Evolutionary conservation across 2,888 invertebrate species (phyloP).

Genomic region (Plebejus argus): DNA sequence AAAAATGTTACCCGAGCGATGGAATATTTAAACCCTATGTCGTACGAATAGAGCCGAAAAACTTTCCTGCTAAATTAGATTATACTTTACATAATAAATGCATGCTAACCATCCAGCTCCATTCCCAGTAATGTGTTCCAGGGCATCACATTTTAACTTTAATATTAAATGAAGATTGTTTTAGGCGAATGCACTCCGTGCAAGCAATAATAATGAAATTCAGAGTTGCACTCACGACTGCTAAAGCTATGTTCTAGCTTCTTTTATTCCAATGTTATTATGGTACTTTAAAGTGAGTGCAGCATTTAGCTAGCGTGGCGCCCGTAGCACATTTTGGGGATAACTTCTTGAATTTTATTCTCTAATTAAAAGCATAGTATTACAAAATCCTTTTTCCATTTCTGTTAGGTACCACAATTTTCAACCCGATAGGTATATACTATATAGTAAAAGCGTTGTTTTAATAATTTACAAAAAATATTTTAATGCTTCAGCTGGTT

Average conservation of each 20-base stretch:
- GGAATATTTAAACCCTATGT: not conserved
- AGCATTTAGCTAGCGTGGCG: too few species aligned
- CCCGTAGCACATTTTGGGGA: too few species aligned
- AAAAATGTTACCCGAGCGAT: not conserved
- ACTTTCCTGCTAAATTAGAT: not conserved
- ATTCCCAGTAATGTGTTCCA: slow-evolving; percentile 5
- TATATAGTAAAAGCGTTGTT: too few species aligned
- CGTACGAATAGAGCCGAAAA: not conserved
- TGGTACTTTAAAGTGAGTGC: too few species aligned
- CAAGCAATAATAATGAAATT: not conserved
- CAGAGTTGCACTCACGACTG: not conserved
- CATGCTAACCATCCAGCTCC: not conserved
- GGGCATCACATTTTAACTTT: slow-evolving; percentile 4
- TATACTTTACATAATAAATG: slow-evolving; percentile 4
- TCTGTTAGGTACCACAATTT: too few species aligned
- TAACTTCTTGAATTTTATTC: too few species aligned
- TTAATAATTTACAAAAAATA: too few species aligned
- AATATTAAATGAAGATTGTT: slow-evolving; percentile 6
- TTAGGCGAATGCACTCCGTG: not conserved
- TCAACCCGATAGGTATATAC: too few species aligned
- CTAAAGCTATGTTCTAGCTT: not conserved
- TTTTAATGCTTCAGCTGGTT: too few species aligned
- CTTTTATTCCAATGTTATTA: not conserved
- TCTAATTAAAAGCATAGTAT: too few species aligned
- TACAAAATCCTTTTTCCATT: too few species aligned